Evolutionary conservation across 1,140 invertebrate species (phyloP), one percentile per base, ranked within the genome.

Genomic region (Caerostris extrusa): DNA sequence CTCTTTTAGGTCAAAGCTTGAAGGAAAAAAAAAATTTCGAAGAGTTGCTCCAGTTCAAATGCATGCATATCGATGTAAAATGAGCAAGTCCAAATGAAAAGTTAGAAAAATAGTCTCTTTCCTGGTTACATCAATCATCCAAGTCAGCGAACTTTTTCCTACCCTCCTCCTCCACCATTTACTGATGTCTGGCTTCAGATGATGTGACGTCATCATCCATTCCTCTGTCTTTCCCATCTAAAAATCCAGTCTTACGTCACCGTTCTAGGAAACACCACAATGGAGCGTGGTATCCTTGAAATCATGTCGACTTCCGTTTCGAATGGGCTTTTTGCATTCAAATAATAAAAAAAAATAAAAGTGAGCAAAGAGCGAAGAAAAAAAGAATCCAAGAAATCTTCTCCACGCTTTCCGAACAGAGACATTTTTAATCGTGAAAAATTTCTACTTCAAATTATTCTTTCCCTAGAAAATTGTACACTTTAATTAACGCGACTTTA

Each of bases 401-500:
- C 34, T 67, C 71, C 71, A 34, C 50, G 19, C 50, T 81, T 81
- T 55, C 7, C 56, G 82, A 85, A 58, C n/a, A 87, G 64, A 53
- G 64, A 89, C 87, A 89, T 89, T 89, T 89, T 89, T 89, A 89
- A 89, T 89, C 87, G 87, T 50, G 71, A 50, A 34, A 50, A 77
- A 12, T 77, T 77, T 12, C 71, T 77, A 53, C 34, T 50, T 53
- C 34, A 77, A 50, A 34, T 53, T 77, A 50, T 77, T 77, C 71
- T 77, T 12, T 34, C 34, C 34, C 71, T 0, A 2, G 53, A 69
- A 61, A 91, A 91, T 91, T 91, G 83, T 83, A 91, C 90, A 71
- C 90, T 83, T 91, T 91, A 91, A 91, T 91, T 91, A 91, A 91
- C 90, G 57, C 77, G 12, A 14, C 90, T 91, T 91, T 91, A 91